Percentiles rank a stretch among this genome's conserved stretches.
These are phyloP conservation scores for Eupithecia dodoneata DNA, from an alignment of 2,888 invertebrate genomes.

Conservation along the genomic window DNA sequence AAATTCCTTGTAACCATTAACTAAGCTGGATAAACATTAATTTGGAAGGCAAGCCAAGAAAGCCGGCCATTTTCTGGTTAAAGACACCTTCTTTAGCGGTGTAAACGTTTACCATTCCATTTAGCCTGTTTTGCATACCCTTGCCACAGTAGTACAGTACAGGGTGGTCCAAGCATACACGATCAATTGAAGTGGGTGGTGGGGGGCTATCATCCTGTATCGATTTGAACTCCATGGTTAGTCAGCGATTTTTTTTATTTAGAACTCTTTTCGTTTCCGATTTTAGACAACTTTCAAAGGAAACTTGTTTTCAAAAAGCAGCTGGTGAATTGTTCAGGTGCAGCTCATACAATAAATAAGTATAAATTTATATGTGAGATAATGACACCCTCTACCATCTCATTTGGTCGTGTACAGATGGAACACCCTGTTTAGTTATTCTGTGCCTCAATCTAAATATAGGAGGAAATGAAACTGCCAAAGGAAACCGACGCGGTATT, in stretches of 20 bases:
- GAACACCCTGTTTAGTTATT: constrained; percentile 3
- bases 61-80: constrained; percentile 47
- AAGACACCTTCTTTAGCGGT: constrained; percentile 47
- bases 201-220: background rate
- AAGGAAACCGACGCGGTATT: constrained; percentile 36
- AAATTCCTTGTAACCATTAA: constrained; percentile 27
- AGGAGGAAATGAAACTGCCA: constrained; percentile 43
- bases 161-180: background rate
- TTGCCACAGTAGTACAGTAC: background rate
- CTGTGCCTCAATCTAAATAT: constrained; percentile 51
- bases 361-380: background rate
- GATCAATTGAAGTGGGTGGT: background rate
- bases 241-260: background rate
- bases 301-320: background rate
- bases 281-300: background rate
- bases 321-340: background rate
- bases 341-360: too few relatives aligned
- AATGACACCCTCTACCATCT: background rate
- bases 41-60: constrained; percentile 25
- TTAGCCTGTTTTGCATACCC: constrained; percentile 55
- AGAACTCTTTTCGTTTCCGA: background rate
- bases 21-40: constrained; percentile 23
- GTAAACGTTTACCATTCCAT: constrained; percentile 58
- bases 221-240: background rate
- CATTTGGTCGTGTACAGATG: background rate